Conservation (phyloP, 2,888 invertebrate genomes). For the Aspidapion aeneum region DNA sequence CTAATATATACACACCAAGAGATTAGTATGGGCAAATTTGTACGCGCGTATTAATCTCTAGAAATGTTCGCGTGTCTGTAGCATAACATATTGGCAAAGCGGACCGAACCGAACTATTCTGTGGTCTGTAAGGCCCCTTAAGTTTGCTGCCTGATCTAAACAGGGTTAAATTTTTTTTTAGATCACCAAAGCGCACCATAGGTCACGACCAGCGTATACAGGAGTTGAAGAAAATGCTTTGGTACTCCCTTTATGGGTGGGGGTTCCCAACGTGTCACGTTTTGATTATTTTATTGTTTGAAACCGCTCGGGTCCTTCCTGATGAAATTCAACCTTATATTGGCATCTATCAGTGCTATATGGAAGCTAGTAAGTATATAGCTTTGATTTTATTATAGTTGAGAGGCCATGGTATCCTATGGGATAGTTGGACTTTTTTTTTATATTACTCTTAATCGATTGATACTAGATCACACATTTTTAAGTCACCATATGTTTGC, state of each 20-base stretch:
- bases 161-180: no score
- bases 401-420: background rate
- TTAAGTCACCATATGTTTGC: no score
- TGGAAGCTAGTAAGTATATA: constrained; percentile 49
- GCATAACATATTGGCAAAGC: no score
- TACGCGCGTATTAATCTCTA: no score
- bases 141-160: no score
- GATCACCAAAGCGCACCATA: constrained; percentile 31
- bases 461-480: background rate
- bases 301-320: constrained; percentile 51
- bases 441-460: background rate
- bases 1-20: no score
- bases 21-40: no score
- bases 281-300: constrained; percentile 53
- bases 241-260: constrained; percentile 72
- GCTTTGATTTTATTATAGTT: constrained; percentile 1
- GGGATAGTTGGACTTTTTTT: background rate
- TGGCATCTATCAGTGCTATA: constrained; percentile 60
- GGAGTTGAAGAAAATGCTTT: constrained; percentile 57
- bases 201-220: constrained; percentile 49
- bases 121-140: no score
- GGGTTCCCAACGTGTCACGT: constrained; percentile 59
- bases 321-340: constrained; percentile 56
- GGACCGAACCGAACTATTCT: no score
- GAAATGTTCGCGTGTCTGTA: no score